A percentile compares a stretch with the other conserved stretches of the same genome.
Evolutionary conservation across 2,113 vertebrate genomes (phyloP).

Genomic region (Bombycilla garrulus): DNA sequence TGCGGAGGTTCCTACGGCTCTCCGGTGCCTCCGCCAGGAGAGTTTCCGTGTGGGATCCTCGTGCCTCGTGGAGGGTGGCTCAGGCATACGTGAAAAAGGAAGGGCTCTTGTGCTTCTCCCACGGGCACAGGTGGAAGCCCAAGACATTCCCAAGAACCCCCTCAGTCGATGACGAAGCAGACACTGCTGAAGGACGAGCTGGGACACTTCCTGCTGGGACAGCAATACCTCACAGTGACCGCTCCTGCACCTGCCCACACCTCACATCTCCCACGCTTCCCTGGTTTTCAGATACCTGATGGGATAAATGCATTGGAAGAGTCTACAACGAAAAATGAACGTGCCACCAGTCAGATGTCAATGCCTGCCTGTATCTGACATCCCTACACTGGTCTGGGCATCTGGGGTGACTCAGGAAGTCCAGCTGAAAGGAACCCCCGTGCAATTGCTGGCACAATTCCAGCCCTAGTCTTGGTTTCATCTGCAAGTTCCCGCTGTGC

Average conservation of each 20-base stretch:
- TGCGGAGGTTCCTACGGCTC: not conserved
- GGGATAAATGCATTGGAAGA: not conserved
- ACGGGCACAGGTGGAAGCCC: not conserved
- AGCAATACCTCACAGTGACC: not conserved
- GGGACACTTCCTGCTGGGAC: not conserved
- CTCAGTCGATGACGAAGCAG: not conserved
- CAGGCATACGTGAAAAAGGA: not conserved
- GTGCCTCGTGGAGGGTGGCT: not conserved
- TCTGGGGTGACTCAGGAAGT: not conserved
- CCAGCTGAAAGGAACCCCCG: not conserved
- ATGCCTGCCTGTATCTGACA: not conserved
- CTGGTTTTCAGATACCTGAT: not conserved
- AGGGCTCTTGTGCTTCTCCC: not conserved
- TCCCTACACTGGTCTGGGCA: not conserved
- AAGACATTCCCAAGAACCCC: not conserved
- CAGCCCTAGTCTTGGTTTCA: not conserved
- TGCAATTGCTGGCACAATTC: not conserved
- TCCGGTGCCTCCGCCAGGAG: not conserved
- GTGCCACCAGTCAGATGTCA: not conserved
- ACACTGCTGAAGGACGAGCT: not conserved
- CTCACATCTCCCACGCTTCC: not conserved
- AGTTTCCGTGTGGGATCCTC: not conserved
- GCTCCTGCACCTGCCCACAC: not conserved
- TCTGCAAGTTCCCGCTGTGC: not conserved
- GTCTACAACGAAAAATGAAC: not conserved